These are phyloP conservation scores for Phyllotis vaccarum DNA, from an alignment of 2,797 vertebrate species.

Conservation along the genomic window DNA sequence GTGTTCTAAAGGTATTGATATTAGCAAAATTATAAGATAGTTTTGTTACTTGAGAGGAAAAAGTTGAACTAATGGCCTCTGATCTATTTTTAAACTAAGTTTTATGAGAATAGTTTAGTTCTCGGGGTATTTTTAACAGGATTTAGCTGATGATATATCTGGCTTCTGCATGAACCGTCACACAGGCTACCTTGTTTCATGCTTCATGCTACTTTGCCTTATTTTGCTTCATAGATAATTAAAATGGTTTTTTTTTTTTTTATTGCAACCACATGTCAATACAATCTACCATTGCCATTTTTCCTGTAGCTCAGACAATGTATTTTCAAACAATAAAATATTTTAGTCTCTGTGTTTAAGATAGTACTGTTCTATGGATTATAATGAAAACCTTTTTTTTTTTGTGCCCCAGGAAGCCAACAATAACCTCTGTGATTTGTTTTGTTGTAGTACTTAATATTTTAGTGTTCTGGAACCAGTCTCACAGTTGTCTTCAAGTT, in stretches of 20 bases:
- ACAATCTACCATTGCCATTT: background rate
- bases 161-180: background rate
- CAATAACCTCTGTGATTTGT: background rate
- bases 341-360: background rate
- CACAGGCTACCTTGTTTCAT: background rate
- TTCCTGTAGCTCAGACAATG: background rate
- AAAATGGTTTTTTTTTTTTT: background rate
- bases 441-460: background rate
- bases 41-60: slow-evolving; percentile 20
- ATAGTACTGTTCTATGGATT: background rate
- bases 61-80: slow-evolving; percentile 18
- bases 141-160: background rate
- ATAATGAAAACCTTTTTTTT: background rate
- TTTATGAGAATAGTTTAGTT: slow-evolving; percentile 18
- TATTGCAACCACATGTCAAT: background rate
- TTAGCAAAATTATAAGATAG: background rate
- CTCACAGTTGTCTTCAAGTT: background rate
- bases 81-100: slow-evolving; percentile 59
- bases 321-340: background rate
- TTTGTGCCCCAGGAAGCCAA: background rate
- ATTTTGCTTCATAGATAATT: background rate
- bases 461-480: background rate
- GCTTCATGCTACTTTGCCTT: background rate
- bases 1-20: slow-evolving; percentile 10
- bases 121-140: background rate